These are phyloP conservation scores for Cheilosia variabilis DNA, from an alignment of 2,888 invertebrate species.

Conservation along the genomic window DNA sequence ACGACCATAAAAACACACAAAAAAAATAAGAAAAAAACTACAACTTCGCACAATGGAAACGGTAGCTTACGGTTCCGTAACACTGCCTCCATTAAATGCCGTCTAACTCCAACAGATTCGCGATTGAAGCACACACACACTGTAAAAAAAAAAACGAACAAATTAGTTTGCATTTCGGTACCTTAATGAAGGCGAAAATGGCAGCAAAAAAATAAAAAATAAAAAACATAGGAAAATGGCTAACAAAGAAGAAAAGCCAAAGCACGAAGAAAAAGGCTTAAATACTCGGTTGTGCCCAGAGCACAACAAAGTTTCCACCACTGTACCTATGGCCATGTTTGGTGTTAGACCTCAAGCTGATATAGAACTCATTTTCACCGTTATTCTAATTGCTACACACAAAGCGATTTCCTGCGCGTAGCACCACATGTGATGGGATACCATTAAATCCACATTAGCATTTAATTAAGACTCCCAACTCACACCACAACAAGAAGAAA, in stretches of 20 bases:
- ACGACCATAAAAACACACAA: constrained; percentile 22
- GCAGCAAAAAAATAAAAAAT: background rate
- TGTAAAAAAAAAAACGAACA: constrained; percentile 34
- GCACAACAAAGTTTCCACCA: constrained; percentile 53
- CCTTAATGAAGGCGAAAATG: constrained; percentile 66
- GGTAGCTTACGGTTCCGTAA: constrained; percentile 74
- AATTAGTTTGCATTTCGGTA: constrained; percentile 72
- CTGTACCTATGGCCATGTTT: constrained; percentile 23
- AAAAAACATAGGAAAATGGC: constrained; percentile 22
- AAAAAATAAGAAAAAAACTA: background rate
- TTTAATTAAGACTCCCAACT: constrained; percentile 69
- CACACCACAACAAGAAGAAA: constrained; percentile 6
- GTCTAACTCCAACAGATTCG: constrained; percentile 47
- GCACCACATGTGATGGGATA: constrained; percentile 32
- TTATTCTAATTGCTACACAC: constrained; percentile 68
- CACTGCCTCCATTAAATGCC: constrained; percentile 71
- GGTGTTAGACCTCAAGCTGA: constrained; percentile 27
- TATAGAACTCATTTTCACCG: constrained; percentile 55
- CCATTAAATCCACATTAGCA: constrained; percentile 71
- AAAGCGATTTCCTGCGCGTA: constrained; percentile 38
- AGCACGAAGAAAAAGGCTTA: constrained; percentile 1
- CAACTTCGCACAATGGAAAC: constrained; percentile 66
- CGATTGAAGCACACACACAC: constrained; percentile 32
- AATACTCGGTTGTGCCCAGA: background rate
- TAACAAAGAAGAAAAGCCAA: constrained; percentile 20